Evolutionary conservation across 2,113 vertebrate species (phyloP), one percentile per base, ranked within the genome.

Genomic region (Lasiurus cinereus): DNA sequence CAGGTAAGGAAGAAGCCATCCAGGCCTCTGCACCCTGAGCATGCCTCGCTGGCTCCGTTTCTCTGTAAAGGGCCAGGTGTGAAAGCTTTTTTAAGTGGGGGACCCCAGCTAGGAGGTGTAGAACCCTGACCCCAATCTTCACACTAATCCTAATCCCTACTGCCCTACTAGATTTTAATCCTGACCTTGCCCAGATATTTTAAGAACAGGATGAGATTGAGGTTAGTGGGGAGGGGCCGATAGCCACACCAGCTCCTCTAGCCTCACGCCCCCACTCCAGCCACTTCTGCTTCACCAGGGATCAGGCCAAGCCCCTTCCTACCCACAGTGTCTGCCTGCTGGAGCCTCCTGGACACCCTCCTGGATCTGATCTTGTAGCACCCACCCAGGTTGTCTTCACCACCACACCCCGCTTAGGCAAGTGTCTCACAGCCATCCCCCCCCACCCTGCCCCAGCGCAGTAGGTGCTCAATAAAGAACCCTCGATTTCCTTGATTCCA

Each of bases 91-190:
- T n/a, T 18, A 48, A 27, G 59, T 67, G 48, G 11, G 22, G 24
- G 50, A 48, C 24, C 1, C 22, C 73, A 48, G 73, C 69, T 21
- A 21, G 74, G 31, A 46, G 19, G 48, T 31, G 33, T 18, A 27
- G 90, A 43, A 62, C 50, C 76, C 39, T 87, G 88, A 90, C 85
- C 82, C 33, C 21, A 70, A 62, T 85, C 39, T 56, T 48, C 54
- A 46, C 74, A 59, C 56, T 84, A 76, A 92, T 74, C 76, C 31
- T 70, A 18, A 64, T 56, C 83, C 33, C 50, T 36, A n/a, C 87
- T 80, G 80, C 52, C 77, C 66, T 62, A 4, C 24, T 21, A 31
- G 52, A 15, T 79, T 79, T 92, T 88, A 94, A 91, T 90, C 88
- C 77, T 43, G 69, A 43, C n/a, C 11, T 31, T 59, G 62, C 52